phyloP scores from a whole-genome alignment of 2,888 invertebrate genomes.

The Zaprionus obscuricornis region DNA sequence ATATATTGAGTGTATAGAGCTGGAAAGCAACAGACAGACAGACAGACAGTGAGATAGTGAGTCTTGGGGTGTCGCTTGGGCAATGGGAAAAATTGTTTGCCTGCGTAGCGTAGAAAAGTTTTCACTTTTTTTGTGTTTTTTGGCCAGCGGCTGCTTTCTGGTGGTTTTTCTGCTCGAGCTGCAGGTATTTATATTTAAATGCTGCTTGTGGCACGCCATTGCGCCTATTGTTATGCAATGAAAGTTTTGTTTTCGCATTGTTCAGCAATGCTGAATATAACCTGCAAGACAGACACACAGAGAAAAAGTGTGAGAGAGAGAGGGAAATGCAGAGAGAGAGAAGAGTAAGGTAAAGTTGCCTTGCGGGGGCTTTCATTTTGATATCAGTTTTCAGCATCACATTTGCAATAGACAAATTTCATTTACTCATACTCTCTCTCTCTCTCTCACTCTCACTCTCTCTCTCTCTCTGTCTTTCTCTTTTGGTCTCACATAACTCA shows the following conservation, averaged over 20 bases:
- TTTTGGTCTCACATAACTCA: slow-evolving; percentile 4
- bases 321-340: no score
- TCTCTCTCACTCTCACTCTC: neutral
- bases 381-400: slow-evolving; percentile 65
- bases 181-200: slow-evolving; percentile 77
- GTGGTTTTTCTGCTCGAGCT: slow-evolving; percentile 55
- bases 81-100: slow-evolving; percentile 51
- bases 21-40: no score
- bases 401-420: slow-evolving; percentile 52
- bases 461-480: neutral
- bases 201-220: slow-evolving; percentile 71
- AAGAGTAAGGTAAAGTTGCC: no score
- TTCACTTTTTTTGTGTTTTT: slow-evolving; percentile 42
- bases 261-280: no score
- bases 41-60: neutral
- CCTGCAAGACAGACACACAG: slow-evolving; percentile 7
- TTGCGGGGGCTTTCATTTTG: no score
- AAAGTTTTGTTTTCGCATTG: slow-evolving; percentile 65
- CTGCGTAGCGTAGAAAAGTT: slow-evolving; percentile 66
- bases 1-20: slow-evolving; percentile 8
- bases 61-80: neutral
- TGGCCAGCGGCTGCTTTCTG: slow-evolving; percentile 46
- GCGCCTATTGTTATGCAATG: slow-evolving; percentile 77
- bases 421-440: neutral
- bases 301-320: no score